Conservation (phyloP, 1,140 invertebrate species). For the Ctenoplectra terminalis region DNA sequence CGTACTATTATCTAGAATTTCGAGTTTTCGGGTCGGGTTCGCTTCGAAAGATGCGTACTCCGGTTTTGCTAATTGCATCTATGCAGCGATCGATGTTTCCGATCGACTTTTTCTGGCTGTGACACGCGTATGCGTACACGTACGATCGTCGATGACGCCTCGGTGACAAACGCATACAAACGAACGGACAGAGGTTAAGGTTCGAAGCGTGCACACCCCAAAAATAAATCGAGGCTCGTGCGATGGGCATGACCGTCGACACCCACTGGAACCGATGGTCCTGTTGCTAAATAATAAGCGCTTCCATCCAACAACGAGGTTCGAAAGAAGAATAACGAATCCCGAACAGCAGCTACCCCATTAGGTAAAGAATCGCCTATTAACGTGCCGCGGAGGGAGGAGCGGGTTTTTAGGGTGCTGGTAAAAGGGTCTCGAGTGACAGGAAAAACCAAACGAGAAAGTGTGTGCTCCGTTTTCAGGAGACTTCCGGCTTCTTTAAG, state of each 20-base stretch:
- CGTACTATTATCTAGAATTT: background rate
- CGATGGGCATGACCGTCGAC: slow-evolving; percentile 46
- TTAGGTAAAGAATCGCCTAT: slow-evolving; percentile 62
- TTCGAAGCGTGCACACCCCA: slow-evolving; percentile 16
- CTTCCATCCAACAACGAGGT: background rate
- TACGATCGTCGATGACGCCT: background rate
- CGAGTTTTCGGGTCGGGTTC: too few relatives aligned
- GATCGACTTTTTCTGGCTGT: slow-evolving; percentile 5
- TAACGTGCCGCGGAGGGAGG: slow-evolving; percentile 52
- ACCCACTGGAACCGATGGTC: slow-evolving; percentile 28
- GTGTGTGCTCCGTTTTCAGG: slow-evolving; percentile 47
- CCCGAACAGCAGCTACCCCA: slow-evolving; percentile 39
- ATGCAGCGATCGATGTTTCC: background rate
- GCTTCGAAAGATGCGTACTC: background rate
- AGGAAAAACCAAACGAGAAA: slow-evolving; percentile 63
- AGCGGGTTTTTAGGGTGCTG: slow-evolving; percentile 44
- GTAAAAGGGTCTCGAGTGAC: slow-evolving; percentile 66
- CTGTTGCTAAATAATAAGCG: slow-evolving; percentile 55
- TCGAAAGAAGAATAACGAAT: slow-evolving; percentile 55
- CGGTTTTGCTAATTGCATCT: background rate
- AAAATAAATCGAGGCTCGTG: slow-evolving; percentile 44
- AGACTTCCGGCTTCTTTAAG: slow-evolving; percentile 60
- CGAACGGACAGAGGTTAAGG: background rate
- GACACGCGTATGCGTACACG: slow-evolving; percentile 20
- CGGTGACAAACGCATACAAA: background rate